These are phyloP conservation scores for Clarias fuscus DNA, from an alignment of 2,797 vertebrate genomes.

Conservation along the genomic window DNA sequence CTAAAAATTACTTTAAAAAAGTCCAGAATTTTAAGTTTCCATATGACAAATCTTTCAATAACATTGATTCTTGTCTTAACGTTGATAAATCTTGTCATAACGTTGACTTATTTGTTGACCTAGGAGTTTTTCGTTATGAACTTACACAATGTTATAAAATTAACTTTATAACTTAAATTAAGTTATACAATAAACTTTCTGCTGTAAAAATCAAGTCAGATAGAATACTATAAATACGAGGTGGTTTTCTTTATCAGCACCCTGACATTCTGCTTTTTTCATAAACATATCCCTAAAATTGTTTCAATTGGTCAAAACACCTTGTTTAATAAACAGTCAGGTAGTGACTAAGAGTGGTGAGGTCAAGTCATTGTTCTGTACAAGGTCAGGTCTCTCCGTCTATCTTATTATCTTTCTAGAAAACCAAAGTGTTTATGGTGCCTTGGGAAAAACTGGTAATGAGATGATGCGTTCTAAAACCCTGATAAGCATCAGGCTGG, in stretches of 20 bases:
- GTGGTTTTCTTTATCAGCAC: not conserved
- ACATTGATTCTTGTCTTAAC: not conserved
- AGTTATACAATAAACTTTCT: not conserved
- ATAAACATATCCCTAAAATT: slow-evolving; percentile 16
- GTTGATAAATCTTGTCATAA: not conserved
- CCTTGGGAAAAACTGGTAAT: slow-evolving; percentile 22
- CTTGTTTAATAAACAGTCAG: slow-evolving; percentile 41
- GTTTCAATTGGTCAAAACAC: slow-evolving; percentile 22
- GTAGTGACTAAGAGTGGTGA: not conserved
- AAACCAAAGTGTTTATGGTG: not conserved
- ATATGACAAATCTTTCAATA: not conserved
- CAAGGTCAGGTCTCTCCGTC: slow-evolving; percentile 1
- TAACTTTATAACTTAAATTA: too few species aligned
- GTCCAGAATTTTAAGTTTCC: not conserved
- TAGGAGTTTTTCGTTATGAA: not conserved
- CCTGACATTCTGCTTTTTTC: not conserved
- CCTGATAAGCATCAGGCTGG: slow-evolving; percentile 35
- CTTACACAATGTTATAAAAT: not conserved
- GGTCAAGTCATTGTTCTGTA: slow-evolving; percentile 10
- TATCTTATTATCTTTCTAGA: not conserved
- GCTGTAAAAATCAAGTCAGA: not conserved
- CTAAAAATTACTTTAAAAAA: not conserved
- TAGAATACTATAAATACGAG: not conserved
- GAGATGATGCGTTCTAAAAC: slow-evolving; percentile 8
- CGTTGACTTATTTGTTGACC: not conserved